Evolutionary conservation across 2,888 invertebrate genomes (phyloP), one percentile per base, ranked within the genome.

Genomic region (Patella depressa): DNA sequence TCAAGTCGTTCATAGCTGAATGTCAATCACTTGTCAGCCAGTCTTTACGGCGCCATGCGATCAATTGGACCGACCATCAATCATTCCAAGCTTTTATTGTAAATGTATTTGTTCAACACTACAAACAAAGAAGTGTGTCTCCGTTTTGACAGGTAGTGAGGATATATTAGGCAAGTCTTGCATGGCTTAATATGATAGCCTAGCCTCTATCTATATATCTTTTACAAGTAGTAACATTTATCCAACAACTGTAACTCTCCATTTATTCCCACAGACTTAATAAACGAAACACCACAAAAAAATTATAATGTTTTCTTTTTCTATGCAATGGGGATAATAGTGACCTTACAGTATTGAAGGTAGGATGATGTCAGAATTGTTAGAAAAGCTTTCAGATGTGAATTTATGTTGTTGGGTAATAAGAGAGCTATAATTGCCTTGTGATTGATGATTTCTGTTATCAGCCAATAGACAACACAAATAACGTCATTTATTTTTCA

Each of bases 11-110:
- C 88, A 87, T 87, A 87, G 86, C 86, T 81, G 82, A 82, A 82
- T 89, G 90, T 89, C 90, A 89, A 89, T 90, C 90, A 90, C 80
- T 81, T 88, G 89, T 89, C 89, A 87, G 81, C 71, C 79, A 77
- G 81, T 83, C 88, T 89, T 88, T 89, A 87, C 89, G 86, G 87
- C 85, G 88, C 86, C 87, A 83, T 85, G 85, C 87, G 85, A 89
- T 89, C 89, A 89, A 89, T 89, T 88, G 85, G 84, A 83, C 80
- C 82, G 81, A 81, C 86, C 87, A 88, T 89, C 89, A 88, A 89
- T 89, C 89, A 88, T 81, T 80, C 80, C 79, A 74, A 80, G 86
- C 86, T 86, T 86, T 86, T 88, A 88, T 89, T 88, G 88, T 88
- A 84, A 86, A 87, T 86, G 86, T 88, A 87, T 89, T 89, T 90